Evolutionary conservation across 2,888 invertebrate genomes (phyloP).

Genomic region (Brachyptera risi): DNA sequence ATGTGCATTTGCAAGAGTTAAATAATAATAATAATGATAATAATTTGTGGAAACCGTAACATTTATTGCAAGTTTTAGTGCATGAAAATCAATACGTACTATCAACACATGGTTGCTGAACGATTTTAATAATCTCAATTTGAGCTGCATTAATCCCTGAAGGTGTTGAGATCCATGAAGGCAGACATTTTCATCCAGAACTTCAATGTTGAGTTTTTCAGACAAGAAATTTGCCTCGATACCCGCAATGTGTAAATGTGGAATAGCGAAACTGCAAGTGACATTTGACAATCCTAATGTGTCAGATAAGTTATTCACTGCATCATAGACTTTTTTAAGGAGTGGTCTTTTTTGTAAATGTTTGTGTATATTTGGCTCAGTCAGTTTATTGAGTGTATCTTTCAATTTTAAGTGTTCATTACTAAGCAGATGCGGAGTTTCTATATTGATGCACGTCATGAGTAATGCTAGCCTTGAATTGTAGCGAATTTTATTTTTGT

Average conservation of each 20-base stretch:
- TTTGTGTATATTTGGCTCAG: background rate
- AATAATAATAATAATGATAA: no score
- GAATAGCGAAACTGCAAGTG: conserved; percentile 6
- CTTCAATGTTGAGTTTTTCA: conserved; percentile 43
- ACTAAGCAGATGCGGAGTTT: conserved; percentile 41
- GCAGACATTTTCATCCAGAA: conserved; percentile 45
- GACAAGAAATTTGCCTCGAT: background rate
- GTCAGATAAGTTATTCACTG: conserved; percentile 36
- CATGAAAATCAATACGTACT: no score
- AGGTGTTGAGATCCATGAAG: conserved; percentile 42
- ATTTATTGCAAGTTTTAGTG: no score
- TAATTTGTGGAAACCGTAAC: no score
- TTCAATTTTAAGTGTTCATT: background rate
- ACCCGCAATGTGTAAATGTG: conserved; percentile 24
- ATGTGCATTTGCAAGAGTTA: no score
- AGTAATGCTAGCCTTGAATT: conserved; percentile 42
- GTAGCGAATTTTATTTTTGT: conserved; percentile 32
- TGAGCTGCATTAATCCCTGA: conserved; percentile 46
- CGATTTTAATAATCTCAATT: conserved; percentile 44
- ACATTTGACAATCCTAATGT: conserved; percentile 29
- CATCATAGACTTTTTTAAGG: conserved; percentile 38
- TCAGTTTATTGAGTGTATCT: background rate
- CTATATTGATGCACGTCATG: conserved; percentile 43
- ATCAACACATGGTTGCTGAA: no score
- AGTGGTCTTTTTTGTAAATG: conserved; percentile 39